Evolutionary conservation across 2,888 invertebrate genomes (phyloP), one percentile per base, ranked within the genome.

Genomic region (Harmothoe impar): DNA sequence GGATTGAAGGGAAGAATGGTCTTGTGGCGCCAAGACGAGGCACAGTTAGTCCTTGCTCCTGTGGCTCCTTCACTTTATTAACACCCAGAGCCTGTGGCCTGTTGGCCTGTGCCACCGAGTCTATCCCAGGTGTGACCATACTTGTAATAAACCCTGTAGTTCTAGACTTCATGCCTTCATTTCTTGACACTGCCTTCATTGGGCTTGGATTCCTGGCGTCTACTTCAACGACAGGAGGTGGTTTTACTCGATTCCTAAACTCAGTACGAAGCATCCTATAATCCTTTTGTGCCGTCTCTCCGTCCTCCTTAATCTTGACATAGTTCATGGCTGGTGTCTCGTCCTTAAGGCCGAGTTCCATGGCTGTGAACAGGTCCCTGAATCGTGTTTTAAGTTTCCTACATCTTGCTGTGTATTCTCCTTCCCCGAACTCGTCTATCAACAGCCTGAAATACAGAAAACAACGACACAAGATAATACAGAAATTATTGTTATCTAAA

Each of bases 341-440:
- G 84, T 84, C 51, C 84, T 72, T 72, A 1, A 84, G 10, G 3
- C 84, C 84, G 1, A 84, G 43, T 23, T 84, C 84, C 23, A 84
- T 20, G 20, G 84, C 84, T 25, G 43, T 35, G 51, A 84, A 84
- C 3, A 84, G 43, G 51, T 84, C 84, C 43, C 84, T 33, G 84
- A 84, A 84, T 17, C 84, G 20, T 0, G 84, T 84, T 84, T 84
- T 84, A 20, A 84, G 84, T 84, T 84, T 84, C 35, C 51, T 33
- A 5, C 20, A 17, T 35, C 84, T 23, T 10, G 29, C 0, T 35
- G 84, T 84, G 84, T 84, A 84, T 84, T 43, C 84, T 1, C n/a
- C 51, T 43, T 84, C 84, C 10, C 84, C 84, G 10, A 84, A 51
- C 33, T 84, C 84, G 10, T 84, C 84, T 12, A 84, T 43, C 20